These are phyloP conservation scores for Hippoglossus stenolepis DNA, from an alignment of 2,113 vertebrate species.

Conservation along the genomic window DNA sequence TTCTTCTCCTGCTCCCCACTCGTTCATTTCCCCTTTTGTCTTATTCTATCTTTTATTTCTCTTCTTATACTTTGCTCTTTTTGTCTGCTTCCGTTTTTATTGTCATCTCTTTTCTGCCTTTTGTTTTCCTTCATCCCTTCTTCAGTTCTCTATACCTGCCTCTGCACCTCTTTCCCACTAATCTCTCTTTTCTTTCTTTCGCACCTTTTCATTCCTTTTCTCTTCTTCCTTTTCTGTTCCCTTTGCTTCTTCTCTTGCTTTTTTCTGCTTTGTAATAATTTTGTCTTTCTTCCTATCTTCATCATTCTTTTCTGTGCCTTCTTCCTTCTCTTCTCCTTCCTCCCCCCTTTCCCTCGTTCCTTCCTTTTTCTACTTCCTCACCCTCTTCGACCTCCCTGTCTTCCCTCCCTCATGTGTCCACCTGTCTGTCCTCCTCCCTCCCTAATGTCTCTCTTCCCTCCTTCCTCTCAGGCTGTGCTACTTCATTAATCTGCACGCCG, in stretches of 20 bases:
- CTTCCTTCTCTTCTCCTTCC: background rate
- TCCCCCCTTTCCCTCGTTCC: background rate
- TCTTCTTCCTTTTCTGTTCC: fast-evolving
- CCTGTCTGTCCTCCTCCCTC: background rate
- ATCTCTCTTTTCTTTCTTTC: background rate
- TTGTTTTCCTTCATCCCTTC: no score
- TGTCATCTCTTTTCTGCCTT: no score
- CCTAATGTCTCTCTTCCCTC: slow-evolving; percentile 8
- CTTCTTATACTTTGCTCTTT: background rate
- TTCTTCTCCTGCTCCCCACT: background rate
- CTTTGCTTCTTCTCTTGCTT: no score
- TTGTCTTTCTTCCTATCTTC: background rate
- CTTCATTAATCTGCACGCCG: slow-evolving; percentile 52
- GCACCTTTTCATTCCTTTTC: background rate
- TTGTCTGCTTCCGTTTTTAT: background rate
- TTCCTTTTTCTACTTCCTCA: no score
- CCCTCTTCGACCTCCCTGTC: background rate
- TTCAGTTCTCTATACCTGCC: background rate
- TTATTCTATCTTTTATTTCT: background rate
- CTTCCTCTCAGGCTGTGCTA: slow-evolving; percentile 34
- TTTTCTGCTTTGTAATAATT: background rate
- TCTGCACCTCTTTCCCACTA: background rate
- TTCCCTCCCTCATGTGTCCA: background rate
- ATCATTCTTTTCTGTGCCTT: background rate
- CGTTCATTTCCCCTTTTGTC: background rate